Evolutionary conservation across 2,888 invertebrate species (phyloP), one percentile per base, ranked within the genome.

Genomic region (Ypsolopha sequella): DNA sequence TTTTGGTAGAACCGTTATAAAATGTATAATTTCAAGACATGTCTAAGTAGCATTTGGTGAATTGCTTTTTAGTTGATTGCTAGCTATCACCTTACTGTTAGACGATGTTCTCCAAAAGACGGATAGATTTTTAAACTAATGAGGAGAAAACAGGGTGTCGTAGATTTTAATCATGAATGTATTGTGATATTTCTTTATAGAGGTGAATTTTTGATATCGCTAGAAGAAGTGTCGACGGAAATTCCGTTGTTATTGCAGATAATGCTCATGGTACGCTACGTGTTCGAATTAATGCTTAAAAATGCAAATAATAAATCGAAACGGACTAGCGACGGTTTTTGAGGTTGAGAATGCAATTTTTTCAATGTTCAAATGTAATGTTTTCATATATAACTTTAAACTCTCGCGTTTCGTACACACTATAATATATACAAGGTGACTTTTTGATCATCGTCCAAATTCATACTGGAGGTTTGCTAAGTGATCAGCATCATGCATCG

Each of bases 61-160:
- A 46, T 46, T 35, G 1, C n/a, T 51, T 53, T 54, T 54, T 58
- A 58, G 58, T 58, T 46, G 8, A 6, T 34, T 35, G 46, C 46
- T 46, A 46, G 46, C 24, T n/a, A 24, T 43, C 24, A 43, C 14
- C 43, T 46, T 11, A 11, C 46, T 9, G 35, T 35, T 34, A 7
- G 36, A 33, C 36, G 36, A 50, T 24, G 24, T 35, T 43, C 14
- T 9, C 11, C 24, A 43, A 24, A 43, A 43, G 14, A 43, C 13
- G 2, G 2, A 2, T 24, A 4, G 24, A 24, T 24, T 4, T 41
- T 41, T 8, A 14, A 14, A 43, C 14, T 14, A 33, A 46, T n/a
- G 33, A 34, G 72, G 70, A 71, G 58, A 60, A 61, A 60, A 73
- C 76, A 78, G 78, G 76, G 76, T 76, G 65, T 64, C 51, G 64